Conservation (phyloP, 2,888 invertebrate species). For the Colletes collaris region DNA sequence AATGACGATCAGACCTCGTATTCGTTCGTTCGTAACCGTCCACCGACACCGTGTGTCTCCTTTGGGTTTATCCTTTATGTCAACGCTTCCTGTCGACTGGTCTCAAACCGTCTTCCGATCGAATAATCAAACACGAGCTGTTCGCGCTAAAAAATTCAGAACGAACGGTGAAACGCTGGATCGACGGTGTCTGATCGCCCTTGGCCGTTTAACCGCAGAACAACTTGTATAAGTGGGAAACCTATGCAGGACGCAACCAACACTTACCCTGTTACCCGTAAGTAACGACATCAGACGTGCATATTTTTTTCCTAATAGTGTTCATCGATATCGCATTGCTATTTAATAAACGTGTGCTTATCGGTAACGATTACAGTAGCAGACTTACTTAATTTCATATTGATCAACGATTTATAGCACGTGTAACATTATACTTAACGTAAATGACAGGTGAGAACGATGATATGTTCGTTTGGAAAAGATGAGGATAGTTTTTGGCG, state of each 20-base stretch:
- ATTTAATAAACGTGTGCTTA: constrained; percentile 16
- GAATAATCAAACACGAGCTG: too few species aligned
- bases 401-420: constrained; percentile 10
- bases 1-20: constrained; percentile 71
- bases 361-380: constrained; percentile 58
- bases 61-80: not conserved
- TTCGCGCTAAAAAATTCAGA: too few species aligned
- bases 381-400: constrained; percentile 60
- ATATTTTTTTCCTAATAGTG: not conserved
- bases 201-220: constrained; percentile 41
- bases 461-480: not conserved
- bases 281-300: not conserved
- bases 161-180: not conserved
- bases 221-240: constrained; percentile 15
- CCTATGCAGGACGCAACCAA: constrained; percentile 19
- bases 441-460: not conserved
- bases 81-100: not conserved
- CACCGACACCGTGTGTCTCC: not conserved
- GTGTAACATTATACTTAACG: constrained; percentile 22
- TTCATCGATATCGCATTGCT: constrained; percentile 20
- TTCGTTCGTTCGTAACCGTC: constrained; percentile 7
- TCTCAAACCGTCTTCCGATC: too few species aligned
- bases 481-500: not conserved
- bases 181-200: constrained; percentile 57
- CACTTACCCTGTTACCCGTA: constrained; percentile 28